phyloP scores from a whole-genome alignment of 2,797 vertebrate genomes.

The Picus viridis region DNA sequence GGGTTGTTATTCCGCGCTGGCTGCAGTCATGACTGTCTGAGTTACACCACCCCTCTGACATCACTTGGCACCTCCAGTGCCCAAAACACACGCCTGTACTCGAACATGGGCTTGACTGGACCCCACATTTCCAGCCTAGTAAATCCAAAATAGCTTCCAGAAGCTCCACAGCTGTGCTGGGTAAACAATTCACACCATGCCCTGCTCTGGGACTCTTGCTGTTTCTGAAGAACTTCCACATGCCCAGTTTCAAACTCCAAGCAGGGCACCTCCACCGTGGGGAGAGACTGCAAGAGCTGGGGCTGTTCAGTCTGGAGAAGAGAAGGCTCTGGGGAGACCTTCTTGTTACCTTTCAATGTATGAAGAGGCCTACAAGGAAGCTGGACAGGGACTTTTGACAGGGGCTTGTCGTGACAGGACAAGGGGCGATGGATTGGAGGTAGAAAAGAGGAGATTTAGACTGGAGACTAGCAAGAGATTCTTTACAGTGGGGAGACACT shows the following conservation, averaged over 20 bases:
- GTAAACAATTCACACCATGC: constrained; percentile 7
- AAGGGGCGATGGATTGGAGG: too few relatives aligned
- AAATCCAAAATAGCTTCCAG: constrained; percentile 60
- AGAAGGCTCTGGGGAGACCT: too few relatives aligned
- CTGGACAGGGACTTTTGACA: too few relatives aligned
- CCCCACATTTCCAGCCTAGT: constrained; percentile 50
- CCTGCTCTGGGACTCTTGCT: constrained; percentile 25
- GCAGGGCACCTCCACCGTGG: not conserved
- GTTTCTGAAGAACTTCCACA: constrained; percentile 62
- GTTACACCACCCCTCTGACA: constrained; percentile 21
- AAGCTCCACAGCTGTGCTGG: not conserved
- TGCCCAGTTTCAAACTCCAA: not conserved
- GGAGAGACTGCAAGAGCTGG: too few relatives aligned
- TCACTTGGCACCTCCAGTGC: constrained; percentile 33
- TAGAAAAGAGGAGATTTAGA: too few relatives aligned
- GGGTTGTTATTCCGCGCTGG: constrained; percentile 40
- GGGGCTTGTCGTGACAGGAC: too few relatives aligned
- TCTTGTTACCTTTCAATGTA: too few relatives aligned
- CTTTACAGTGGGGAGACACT: too few relatives aligned
- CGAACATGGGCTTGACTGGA: constrained; percentile 33
- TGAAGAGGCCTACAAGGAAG: too few relatives aligned
- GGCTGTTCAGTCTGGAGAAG: too few relatives aligned
- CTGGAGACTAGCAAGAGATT: too few relatives aligned
- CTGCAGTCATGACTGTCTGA: constrained; percentile 22
- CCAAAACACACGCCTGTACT: constrained; percentile 28